Conservation (phyloP, 1,140 invertebrate genomes). For the Drepana arcuata region DNA sequence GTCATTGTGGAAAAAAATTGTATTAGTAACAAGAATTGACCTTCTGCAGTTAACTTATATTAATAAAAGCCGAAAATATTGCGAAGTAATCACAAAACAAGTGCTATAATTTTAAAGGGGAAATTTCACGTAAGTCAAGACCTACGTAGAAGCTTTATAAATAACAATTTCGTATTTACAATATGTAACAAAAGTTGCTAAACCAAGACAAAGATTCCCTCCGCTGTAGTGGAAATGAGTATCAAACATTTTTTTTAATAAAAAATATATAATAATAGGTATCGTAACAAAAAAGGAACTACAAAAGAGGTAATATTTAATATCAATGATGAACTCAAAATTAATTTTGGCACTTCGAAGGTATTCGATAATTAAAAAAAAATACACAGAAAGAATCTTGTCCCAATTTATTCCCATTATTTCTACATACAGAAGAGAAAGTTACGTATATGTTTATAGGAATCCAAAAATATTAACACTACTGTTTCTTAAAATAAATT, state of each 20-base stretch:
- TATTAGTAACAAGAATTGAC: too few species aligned
- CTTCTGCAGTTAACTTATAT: constrained; percentile 13
- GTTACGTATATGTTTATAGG: constrained; percentile 71
- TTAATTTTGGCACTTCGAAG: constrained; percentile 52
- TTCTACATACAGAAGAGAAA: constrained; percentile 44
- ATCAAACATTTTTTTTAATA: too few species aligned
- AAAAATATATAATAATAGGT: constrained; percentile 7
- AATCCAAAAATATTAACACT: constrained; percentile 70
- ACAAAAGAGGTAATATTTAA: constrained; percentile 25
- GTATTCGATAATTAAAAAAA: constrained; percentile 29
- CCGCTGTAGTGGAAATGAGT: too few species aligned
- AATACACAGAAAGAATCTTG: constrained; percentile 52
- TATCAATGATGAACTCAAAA: constrained; percentile 20
- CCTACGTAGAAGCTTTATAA: constrained; percentile 36
- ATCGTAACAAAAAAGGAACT: constrained; percentile 20
- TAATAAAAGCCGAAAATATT: constrained; percentile 18
- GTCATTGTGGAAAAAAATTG: too few species aligned
- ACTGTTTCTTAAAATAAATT: constrained; percentile 71
- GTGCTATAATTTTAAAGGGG: constrained; percentile 44
- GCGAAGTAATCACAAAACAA: constrained; percentile 31
- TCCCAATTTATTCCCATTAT: constrained; percentile 25
- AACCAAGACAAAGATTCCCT: constrained; percentile 59
- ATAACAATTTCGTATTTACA: constrained; percentile 61
- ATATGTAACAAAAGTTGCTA: constrained; percentile 46
- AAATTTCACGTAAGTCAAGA: constrained; percentile 8